Percentiles rank a stretch among this genome's conserved stretches.
phyloP scores from a whole-genome alignment of 2,888 invertebrate species.

The Dorcus hopei region DNA sequence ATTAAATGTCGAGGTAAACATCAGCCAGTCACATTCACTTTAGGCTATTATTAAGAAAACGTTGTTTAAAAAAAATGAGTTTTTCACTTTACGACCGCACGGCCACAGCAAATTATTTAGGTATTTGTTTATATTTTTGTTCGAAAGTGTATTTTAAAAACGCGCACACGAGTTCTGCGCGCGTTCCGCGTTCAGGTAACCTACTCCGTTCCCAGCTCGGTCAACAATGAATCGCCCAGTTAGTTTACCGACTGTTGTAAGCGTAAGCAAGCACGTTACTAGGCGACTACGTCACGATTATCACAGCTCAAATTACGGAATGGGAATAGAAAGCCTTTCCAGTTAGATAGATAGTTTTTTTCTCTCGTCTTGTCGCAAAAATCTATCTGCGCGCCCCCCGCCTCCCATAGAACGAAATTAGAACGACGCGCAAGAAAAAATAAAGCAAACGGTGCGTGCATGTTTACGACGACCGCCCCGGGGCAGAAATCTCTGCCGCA shows the following conservation, averaged over 20 bases:
- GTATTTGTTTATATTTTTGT: neutral
- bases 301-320: neutral
- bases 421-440: too few species aligned
- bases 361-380: too few species aligned
- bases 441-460: too few species aligned
- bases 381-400: too few species aligned
- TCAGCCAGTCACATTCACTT: constrained; percentile 5
- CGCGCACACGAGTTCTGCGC: too few species aligned
- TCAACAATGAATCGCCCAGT: neutral
- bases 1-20: constrained; percentile 1
- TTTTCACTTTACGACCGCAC: neutral
- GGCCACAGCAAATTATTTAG: neutral
- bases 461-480: too few species aligned
- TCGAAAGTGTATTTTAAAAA: neutral
- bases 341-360: neutral
- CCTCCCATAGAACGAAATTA: too few species aligned
- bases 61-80: neutral
- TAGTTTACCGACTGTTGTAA: neutral
- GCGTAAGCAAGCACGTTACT: neutral
- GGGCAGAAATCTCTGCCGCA: too few species aligned
- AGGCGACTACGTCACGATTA: neutral
- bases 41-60: too few species aligned
- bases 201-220: neutral
- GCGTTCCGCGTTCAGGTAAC: neutral
- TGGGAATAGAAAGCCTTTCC: neutral